Evolutionary conservation across 2,113 vertebrate genomes (phyloP).

Genomic region (Hemibagrus wyckioides): DNA sequence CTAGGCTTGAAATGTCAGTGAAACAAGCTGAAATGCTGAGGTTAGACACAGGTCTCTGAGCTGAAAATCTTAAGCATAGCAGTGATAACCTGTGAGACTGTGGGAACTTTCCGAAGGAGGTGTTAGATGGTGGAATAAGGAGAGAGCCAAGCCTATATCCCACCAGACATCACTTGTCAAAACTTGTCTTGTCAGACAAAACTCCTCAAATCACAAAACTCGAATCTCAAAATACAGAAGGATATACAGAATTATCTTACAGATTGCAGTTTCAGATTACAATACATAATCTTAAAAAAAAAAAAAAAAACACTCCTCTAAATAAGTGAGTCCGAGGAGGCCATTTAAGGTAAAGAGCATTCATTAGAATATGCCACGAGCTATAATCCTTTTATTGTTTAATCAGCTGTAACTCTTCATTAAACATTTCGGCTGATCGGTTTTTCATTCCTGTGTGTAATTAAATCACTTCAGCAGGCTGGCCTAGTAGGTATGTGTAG

Average conservation of each 20-base stretch:
- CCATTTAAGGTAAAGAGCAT: not conserved
- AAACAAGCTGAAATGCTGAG: not conserved
- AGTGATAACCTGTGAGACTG: not conserved
- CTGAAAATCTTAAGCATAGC: not conserved
- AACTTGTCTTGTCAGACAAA: not conserved
- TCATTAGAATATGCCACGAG: not conserved
- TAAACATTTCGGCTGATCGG: not conserved
- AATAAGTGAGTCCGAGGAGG: not conserved
- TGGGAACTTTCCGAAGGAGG: not conserved
- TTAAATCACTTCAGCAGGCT: not conserved
- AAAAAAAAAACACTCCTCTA: constrained; percentile 20
- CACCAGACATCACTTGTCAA: not conserved
- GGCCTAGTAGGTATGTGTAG: not conserved
- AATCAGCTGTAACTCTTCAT: constrained; percentile 18
- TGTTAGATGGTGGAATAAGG: not conserved
- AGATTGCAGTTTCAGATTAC: not conserved
- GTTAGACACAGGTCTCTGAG: not conserved
- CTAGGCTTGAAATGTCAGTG: not conserved
- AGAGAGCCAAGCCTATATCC: not conserved
- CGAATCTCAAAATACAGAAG: not conserved
- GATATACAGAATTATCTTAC: not conserved
- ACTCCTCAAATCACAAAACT: not conserved
- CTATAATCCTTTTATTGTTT: not conserved
- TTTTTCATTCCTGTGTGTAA: not conserved
- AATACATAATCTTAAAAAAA: not conserved